phyloP scores from a whole-genome alignment of 2,113 vertebrate genomes.

The Pollachius pollachius region DNA sequence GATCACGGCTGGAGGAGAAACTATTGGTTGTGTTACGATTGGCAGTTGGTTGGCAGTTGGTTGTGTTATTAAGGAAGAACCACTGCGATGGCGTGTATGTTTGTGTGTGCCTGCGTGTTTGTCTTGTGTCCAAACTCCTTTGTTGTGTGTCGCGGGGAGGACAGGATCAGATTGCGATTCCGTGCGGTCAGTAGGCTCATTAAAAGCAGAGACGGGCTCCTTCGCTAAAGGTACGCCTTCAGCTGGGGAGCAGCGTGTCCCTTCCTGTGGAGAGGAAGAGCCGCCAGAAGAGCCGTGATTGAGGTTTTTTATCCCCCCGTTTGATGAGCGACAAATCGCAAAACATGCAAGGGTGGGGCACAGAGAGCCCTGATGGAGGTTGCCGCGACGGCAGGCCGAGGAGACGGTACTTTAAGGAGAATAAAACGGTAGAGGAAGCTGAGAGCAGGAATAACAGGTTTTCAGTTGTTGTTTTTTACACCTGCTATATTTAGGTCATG shows the following conservation, averaged over 20 bases:
- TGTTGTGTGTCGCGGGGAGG: slow-evolving; percentile 40
- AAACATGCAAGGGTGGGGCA: too few relatives aligned
- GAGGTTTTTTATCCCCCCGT: too few relatives aligned
- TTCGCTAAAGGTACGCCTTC: slow-evolving; percentile 22
- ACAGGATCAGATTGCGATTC: slow-evolving; percentile 26
- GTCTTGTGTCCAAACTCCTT: slow-evolving; percentile 21
- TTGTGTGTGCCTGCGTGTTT: slow-evolving; percentile 4
- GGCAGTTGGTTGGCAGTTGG: slow-evolving; percentile 18
- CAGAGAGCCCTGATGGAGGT: too few relatives aligned
- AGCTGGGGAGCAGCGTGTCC: slow-evolving; percentile 22
- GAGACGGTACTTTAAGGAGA: slow-evolving; percentile 21
- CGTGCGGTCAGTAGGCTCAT: slow-evolving; percentile 35
- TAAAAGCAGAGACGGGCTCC: slow-evolving; percentile 42
- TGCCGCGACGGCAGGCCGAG: neutral
- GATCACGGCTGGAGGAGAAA: slow-evolving; percentile 61
- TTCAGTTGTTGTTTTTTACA: too few relatives aligned
- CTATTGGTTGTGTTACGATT: too few relatives aligned
- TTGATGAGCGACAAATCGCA: too few relatives aligned
- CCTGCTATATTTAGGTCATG: too few relatives aligned
- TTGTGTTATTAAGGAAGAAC: slow-evolving; percentile 29
- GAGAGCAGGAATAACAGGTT: neutral
- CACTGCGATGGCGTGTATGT: slow-evolving; percentile 1
- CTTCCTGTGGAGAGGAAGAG: slow-evolving; percentile 16
- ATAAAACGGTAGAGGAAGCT: slow-evolving; percentile 8
- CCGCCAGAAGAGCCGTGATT: too few relatives aligned